Percentiles rank a stretch among this genome's conserved stretches.
Evolutionary conservation across 2,113 vertebrate species (phyloP).

Genomic region (Microtus richardsoni): DNA sequence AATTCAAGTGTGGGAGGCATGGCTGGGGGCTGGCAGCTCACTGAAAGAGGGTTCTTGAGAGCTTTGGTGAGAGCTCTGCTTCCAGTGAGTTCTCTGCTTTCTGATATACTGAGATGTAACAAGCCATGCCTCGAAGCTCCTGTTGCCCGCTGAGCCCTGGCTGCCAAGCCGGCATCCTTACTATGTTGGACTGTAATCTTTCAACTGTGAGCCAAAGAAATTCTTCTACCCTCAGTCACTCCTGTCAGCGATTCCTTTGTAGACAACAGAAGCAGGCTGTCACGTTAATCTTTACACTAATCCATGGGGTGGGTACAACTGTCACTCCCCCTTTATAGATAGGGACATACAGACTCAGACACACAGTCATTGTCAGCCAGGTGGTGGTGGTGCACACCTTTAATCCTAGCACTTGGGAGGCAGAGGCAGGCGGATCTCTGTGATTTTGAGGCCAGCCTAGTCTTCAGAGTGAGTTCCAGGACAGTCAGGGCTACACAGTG

Average conservation of each 20-base stretch:
- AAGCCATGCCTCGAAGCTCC: background rate
- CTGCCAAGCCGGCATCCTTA: accelerated
- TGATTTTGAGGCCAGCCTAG: no score
- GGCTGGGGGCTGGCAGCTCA: background rate
- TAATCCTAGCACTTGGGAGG: no score
- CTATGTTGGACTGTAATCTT: background rate
- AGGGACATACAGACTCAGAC: background rate
- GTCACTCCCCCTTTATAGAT: background rate
- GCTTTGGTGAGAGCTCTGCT: background rate
- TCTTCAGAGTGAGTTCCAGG: no score
- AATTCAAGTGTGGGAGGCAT: background rate
- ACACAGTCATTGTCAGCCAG: background rate
- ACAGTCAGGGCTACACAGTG: no score
- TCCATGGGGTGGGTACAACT: accelerated
- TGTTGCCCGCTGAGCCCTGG: background rate
- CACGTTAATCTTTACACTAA: background rate
- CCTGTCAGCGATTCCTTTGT: background rate
- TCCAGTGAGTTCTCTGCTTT: background rate
- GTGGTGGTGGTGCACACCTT: no score
- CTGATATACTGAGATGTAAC: background rate
- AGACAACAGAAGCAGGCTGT: background rate
- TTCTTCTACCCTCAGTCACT: background rate
- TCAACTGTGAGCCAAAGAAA: background rate
- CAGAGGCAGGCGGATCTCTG: no score
- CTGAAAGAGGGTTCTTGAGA: background rate